Evolutionary conservation across 2,113 vertebrate species (phyloP), one percentile per base, ranked within the genome.

Genomic region (Haemorhous mexicanus): DNA sequence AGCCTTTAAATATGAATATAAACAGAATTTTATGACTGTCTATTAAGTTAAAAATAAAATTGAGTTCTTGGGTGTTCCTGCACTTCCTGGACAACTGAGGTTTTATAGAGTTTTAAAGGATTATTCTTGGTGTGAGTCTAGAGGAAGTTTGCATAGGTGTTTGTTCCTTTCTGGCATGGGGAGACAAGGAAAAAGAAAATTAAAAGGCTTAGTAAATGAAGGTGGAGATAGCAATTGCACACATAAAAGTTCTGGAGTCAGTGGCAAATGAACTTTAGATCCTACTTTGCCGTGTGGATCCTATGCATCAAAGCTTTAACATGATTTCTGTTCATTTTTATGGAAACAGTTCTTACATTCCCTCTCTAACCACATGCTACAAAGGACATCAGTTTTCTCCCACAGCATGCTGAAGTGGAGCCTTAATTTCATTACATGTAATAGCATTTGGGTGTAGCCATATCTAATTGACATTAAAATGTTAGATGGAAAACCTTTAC

Each of bases 151-250:
- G 73, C 89, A 63, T 90, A 81, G 12, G 22, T 72, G 27, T 94
- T 94, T 87, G 11, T 94, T 94, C 52, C 73, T 56, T 89, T 59
- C 64, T 95, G 91, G 68, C 89, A 35, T 3, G 11, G 39, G 64
- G 56, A 84, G 32, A 72, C 55, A 79, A 91, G 92, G 58, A 79
- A 88, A 68, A 66, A 86, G 73, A 84, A 95, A 81, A 95, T 94
- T 74, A 89, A 77, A 88, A 88, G 47, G 41, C 56, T 75, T 92
- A 24, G 37, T 68, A 89, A 81, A 88, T 64, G 83, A 84, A 84
- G 47, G 56, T 72, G 49, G 47, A 93, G 94, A 93, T 95, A 78
- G 66, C 56, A 89, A 7, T 52, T 81, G 76, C 3, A 7, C 43
- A 82, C 35, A 19, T 90, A 11, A 75, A 96, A 92, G 62, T 81